Base-by-base conservation (phyloP, 2,797 vertebrate species). In the Acipenser ruthenus region DNA sequence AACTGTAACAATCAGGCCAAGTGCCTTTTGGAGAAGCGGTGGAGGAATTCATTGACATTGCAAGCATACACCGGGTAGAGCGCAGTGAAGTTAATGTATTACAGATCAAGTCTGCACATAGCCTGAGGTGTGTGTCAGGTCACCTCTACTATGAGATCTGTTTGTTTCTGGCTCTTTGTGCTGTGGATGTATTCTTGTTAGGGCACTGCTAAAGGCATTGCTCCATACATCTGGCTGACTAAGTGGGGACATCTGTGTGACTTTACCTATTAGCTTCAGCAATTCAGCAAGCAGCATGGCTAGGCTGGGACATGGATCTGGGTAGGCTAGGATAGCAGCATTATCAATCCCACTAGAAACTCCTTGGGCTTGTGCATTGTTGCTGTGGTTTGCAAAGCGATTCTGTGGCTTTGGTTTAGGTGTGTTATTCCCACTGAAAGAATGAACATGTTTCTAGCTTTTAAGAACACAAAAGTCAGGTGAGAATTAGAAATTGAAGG, bases 181-280 rank as follows among this genome's bases (percentile, higher is more conserved):
- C 73, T 80, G 68, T 76, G 69, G 77, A 72, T 70, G 82, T 75
- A 74, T 77, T 78, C 76, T 73, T 81, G 71, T 81, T 82, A 76
- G 78, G 67, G 68, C 79, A 75, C 78, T 76, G 72, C 68, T 81
- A 72, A 72, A 74, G 78, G 78, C 69, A 75, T 74, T 9, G 15
- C 68, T 79, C 76, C 15, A 66, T 77, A 71, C 76, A 79, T 80
- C 76, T 83, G 76, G 72, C 70, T 79, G 69, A 75, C 74, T 73
- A 77, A 80, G 76, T 75, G 63, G 77, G 69, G 75, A 74, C 76
- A 80, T 79, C 76, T 81, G 74, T 77, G 71, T 72, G 75, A 75
- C 71, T 68, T 68, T 67, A 75, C 77, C 70, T n/a, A 58, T n/a
- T 11, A 58, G 12, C 15, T 7, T 13, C 15, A 58, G 55, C 10